These are phyloP conservation scores for Bos taurus DNA, from an alignment of 2,113 vertebrate genomes.

Conservation along the genomic window ARS-UCD2.0 NC_037346.1:19442501-19443000, in stretches of 20 bases:
- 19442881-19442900: neutral
- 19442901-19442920: neutral
- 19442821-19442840: no score
- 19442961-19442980: neutral
- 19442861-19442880: neutral
- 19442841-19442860: accelerated
- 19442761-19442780: neutral
- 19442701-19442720: neutral
- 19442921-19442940: neutral
- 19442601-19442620: neutral
- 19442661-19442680: accelerated
- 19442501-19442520: neutral
- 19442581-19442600: neutral
- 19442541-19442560: neutral
- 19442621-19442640: neutral
- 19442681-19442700: neutral
- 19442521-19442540: neutral
- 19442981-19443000: neutral
- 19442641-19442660: neutral
- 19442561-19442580: neutral
- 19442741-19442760: neutral
- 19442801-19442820: neutral
- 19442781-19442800: neutral
- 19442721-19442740: neutral
- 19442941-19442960: neutral